Conservation (phyloP, 2,888 invertebrate species). For the Microchrysa polita region DNA sequence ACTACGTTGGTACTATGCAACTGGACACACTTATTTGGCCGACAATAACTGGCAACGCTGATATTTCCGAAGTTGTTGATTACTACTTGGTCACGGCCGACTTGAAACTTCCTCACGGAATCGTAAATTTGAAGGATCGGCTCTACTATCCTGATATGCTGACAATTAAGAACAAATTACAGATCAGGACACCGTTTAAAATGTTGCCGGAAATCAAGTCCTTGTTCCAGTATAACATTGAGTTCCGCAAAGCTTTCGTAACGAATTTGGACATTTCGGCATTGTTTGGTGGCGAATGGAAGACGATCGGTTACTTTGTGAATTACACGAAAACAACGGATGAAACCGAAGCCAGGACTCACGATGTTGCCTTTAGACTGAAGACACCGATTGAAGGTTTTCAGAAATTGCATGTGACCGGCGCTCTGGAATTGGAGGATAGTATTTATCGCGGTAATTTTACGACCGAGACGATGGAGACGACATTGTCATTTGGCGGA, state of each 20-base stretch:
- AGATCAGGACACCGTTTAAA: conserved; percentile 68
- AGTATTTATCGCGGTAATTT: conserved; percentile 67
- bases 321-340: conserved; percentile 66
- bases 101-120: conserved; percentile 68
- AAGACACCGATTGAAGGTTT: conserved; percentile 68
- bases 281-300: conserved; percentile 61
- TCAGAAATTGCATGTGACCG: conserved; percentile 65
- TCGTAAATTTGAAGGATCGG: conserved; percentile 68
- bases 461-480: conserved; percentile 65
- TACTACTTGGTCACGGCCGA: conserved; percentile 65
- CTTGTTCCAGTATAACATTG: conserved; percentile 65
- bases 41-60: conserved; percentile 68
- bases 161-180: conserved; percentile 67
- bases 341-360: conserved; percentile 62
- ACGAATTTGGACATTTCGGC: conserved; percentile 66
- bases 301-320: conserved; percentile 63
- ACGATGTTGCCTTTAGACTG: conserved; percentile 66
- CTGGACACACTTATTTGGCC: conserved; percentile 69
- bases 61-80: conserved; percentile 68
- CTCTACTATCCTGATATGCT: conserved; percentile 67
- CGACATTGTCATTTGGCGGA: conserved; percentile 66
- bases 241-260: conserved; percentile 64
- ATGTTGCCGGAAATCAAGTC: conserved; percentile 65
- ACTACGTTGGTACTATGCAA: conserved; percentile 68
- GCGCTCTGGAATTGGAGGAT: conserved; percentile 65